Conservation (phyloP, 1,140 invertebrate species). For the Tetramorium alpestre region DNA sequence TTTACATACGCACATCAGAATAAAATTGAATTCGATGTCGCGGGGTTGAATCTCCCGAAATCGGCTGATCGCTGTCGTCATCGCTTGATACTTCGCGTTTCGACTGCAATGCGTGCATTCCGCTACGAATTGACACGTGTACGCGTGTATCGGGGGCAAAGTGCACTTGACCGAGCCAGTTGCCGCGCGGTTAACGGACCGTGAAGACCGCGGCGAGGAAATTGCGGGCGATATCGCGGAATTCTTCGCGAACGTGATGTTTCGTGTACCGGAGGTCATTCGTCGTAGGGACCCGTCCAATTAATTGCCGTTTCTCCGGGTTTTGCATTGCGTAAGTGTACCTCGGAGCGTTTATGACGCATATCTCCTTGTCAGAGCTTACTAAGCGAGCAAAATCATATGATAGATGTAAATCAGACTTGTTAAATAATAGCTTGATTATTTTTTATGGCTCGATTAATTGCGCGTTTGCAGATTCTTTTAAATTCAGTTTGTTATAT, state of each 20-base stretch:
- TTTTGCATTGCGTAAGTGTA: background rate
- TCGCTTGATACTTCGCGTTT: background rate
- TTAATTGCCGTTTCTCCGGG: background rate
- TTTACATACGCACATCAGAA: background rate
- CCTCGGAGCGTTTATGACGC: background rate
- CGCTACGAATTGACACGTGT: conserved; percentile 35
- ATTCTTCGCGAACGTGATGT: background rate
- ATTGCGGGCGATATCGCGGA: conserved; percentile 19
- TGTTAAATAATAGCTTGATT: background rate
- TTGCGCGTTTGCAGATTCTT: background rate
- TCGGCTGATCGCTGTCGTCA: background rate
- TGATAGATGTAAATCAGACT: background rate
- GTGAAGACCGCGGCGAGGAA: conserved; percentile 28
- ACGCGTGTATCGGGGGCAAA: conserved; percentile 48
- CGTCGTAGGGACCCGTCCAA: background rate
- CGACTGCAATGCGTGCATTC: conserved; percentile 33
- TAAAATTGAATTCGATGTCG: background rate
- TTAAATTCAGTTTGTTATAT: background rate
- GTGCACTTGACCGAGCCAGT: conserved; percentile 64
- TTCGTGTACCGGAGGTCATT: background rate
- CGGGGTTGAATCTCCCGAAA: background rate
- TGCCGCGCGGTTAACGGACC: conserved; percentile 36
- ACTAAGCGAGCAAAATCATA: background rate
- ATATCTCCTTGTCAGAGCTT: background rate
- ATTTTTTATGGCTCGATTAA: background rate